Base-by-base conservation (phyloP, 1,140 invertebrate species). In the Anthonomus grandis region DNA sequence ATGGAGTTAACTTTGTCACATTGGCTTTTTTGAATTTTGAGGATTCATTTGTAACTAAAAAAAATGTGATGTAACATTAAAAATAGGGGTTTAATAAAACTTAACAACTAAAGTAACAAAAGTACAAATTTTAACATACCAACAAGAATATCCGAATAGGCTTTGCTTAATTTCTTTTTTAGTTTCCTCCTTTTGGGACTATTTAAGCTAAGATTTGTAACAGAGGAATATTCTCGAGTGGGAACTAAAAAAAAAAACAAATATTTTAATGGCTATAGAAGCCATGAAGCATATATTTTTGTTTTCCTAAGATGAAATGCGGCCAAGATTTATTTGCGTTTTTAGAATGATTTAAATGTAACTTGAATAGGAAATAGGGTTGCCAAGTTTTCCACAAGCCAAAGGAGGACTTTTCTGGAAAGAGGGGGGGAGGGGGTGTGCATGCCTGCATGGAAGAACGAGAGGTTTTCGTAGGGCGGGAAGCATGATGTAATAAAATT, bases 21-120 rank as follows among this genome's bases (percentile, higher is more conserved):
- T 78, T 73, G 13, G 85, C 81, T 68, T 82, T 84, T 27, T 76
- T 79, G 68, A 85, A 82, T 44, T 68, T 83, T 64, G 80, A 80
- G 4, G 71, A 75, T 13, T 75, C 70, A 24, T 83, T 74, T 24
- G 80, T 82, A 34, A 87, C 86, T 87, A 72, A 57, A 70, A 60
- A 60, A 57, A 37, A n/a, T n/a, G n/a, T n/a, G n/a, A n/a, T 18
- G 41, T 31, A 48, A 51, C 56, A 18, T 21, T 37, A 22, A 12
- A 17, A 10, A 15, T 39, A 0, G 8, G 8, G 17, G 17, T 15
- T 9, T 15, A 48, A 3, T 48, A 17, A 1, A 17, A 13, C 17
- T 17, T 12, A 41, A 18, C 9, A 41, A 9, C 6, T 41, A 17
- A 18, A 34, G 48, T 45, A 37, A 37, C 13, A 57, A 22, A 45